Conservation (phyloP, 2,113 vertebrate species). For the Zosterops borbonicus region DNA sequence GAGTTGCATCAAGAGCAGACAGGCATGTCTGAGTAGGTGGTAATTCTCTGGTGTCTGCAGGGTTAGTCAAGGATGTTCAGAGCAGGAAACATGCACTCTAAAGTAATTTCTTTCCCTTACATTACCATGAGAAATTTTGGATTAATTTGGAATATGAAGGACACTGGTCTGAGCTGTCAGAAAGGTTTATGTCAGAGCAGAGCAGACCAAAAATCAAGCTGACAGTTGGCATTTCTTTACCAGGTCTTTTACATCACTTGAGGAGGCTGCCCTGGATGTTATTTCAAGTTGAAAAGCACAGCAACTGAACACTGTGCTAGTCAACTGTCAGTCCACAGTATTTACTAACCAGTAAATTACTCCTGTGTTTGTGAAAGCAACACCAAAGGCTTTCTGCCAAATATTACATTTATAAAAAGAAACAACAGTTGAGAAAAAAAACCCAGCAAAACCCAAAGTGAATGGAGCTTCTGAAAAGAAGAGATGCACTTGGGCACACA, state of each 20-base stretch:
- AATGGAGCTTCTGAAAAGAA: constrained; percentile 9
- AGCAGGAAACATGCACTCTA: not conserved
- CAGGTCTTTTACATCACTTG: constrained; percentile 36
- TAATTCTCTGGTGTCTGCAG: constrained; percentile 40
- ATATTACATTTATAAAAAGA: not conserved
- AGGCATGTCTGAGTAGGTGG: not conserved
- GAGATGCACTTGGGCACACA: not conserved
- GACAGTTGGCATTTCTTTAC: constrained; percentile 60
- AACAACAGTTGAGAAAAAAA: not conserved
- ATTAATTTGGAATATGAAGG: constrained; percentile 49
- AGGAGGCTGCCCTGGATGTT: not conserved
- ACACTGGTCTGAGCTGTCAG: constrained; percentile 44
- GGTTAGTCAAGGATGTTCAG: constrained; percentile 35
- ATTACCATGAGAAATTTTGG: constrained; percentile 34
- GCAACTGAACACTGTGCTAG: not conserved
- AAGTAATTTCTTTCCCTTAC: constrained; percentile 32
- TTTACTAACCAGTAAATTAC: not conserved
- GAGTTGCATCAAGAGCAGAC: not conserved
- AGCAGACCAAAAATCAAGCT: constrained; percentile 40
- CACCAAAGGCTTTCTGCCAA: constrained; percentile 23
- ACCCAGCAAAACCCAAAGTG: not conserved
- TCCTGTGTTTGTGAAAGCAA: not conserved
- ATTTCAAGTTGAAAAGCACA: constrained; percentile 36
- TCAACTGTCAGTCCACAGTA: not conserved
- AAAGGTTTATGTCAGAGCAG: constrained; percentile 41